phyloP scores from a whole-genome alignment of 1,140 invertebrate genomes.

The Drepana arcuata region DNA sequence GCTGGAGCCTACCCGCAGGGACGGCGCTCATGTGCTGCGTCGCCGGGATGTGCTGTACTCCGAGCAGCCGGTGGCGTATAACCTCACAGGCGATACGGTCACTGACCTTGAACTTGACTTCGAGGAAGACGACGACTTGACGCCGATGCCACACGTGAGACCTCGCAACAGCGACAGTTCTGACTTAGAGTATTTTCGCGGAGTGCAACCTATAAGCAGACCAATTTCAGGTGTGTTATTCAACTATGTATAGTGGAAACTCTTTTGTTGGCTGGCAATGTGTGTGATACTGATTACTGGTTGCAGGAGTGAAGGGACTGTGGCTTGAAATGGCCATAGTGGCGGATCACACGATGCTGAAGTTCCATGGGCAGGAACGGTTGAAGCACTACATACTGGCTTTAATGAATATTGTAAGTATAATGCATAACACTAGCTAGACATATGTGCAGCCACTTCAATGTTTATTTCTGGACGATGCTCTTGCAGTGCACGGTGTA shows the following conservation, averaged over 20 bases:
- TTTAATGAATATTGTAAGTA: slow-evolving; percentile 83
- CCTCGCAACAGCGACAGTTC: slow-evolving; percentile 29
- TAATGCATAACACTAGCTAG: too few relatives aligned
- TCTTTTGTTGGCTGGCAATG: slow-evolving; percentile 7
- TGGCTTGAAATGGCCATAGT: slow-evolving; percentile 82
- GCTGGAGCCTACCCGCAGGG: slow-evolving; percentile 39
- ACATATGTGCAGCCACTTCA: too few relatives aligned
- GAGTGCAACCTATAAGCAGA: slow-evolving; percentile 34
- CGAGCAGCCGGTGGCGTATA: slow-evolving; percentile 37
- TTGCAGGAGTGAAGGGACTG: slow-evolving; percentile 56
- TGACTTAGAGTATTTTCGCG: slow-evolving; percentile 37
- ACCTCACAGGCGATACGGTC: slow-evolving; percentile 56
- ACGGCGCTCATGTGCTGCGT: slow-evolving; percentile 38
- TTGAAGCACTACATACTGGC: slow-evolving; percentile 82
- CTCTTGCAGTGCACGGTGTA: slow-evolving; percentile 28
- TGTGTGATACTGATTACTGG: slow-evolving; percentile 31
- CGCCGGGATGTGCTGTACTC: slow-evolving; percentile 46
- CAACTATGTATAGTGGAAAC: not conserved
- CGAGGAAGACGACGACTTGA: slow-evolving; percentile 30
- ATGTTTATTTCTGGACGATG: slow-evolving; percentile 21
- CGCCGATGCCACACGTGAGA: slow-evolving; percentile 29
- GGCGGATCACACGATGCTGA: slow-evolving; percentile 79
- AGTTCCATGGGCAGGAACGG: slow-evolving; percentile 78
- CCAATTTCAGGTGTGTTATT: slow-evolving; percentile 50
- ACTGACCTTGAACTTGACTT: slow-evolving; percentile 56